A percentile compares a stretch with the other conserved stretches of the same genome.
These are phyloP conservation scores for Luperina testacea DNA, from an alignment of 2,888 invertebrate genomes.

Conservation along the genomic window DNA sequence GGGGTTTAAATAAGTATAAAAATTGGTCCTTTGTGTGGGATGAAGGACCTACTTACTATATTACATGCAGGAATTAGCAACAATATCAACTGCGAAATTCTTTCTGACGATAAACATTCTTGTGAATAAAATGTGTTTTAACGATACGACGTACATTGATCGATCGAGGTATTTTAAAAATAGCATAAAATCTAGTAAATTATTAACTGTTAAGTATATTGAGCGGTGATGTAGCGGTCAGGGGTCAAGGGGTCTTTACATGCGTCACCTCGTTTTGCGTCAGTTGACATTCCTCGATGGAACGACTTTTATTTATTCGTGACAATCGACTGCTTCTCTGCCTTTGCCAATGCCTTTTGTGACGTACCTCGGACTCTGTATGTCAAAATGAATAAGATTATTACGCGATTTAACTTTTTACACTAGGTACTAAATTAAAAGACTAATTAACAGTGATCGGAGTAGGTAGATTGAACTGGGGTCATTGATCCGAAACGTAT, in stretches of 20 bases:
- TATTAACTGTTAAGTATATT: conserved; percentile 16
- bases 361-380: background rate
- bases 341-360: background rate
- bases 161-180: conserved; percentile 7
- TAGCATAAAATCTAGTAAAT: conserved; percentile 5
- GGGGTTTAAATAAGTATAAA: background rate
- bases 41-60: background rate
- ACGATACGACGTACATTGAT: background rate
- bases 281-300: conserved; percentile 26
- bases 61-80: background rate
- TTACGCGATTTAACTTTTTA: background rate
- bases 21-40: background rate
- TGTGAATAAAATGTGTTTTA: background rate
- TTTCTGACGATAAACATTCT: background rate
- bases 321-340: background rate
- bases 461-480: no score
- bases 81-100: background rate
- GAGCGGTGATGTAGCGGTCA: conserved; percentile 19
- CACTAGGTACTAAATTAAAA: no score
- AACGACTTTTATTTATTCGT: conserved; percentile 12
- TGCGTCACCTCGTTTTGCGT: conserved; percentile 8
- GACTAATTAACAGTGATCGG: no score
- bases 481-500: no score
- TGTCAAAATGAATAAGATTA: background rate
- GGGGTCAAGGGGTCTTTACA: conserved; percentile 17